These are phyloP conservation scores for Pedetes capensis DNA, from an alignment of 2,113 vertebrate species.

Conservation along the genomic window DNA sequence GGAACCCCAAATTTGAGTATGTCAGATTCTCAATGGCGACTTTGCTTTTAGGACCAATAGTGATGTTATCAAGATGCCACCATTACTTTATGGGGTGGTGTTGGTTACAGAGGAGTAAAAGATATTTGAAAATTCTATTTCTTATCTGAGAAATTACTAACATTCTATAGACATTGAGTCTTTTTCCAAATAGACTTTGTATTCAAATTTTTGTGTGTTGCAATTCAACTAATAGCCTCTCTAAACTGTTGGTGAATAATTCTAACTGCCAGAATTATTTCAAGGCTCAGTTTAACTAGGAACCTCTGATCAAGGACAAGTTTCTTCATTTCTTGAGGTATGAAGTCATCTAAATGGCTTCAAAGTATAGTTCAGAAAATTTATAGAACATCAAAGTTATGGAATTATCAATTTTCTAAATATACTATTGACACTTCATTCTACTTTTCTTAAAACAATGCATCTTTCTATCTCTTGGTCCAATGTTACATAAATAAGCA, in stretches of 20 bases:
- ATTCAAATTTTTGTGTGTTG: not conserved
- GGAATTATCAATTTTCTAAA: not conserved
- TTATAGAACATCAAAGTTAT: not conserved
- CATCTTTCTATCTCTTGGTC: not conserved
- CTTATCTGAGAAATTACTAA: not conserved
- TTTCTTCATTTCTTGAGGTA: not conserved
- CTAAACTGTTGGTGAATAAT: not conserved
- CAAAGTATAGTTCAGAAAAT: not conserved
- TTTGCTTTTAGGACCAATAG: not conserved
- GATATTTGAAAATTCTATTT: not conserved
- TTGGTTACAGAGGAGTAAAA: not conserved
- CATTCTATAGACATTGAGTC: not conserved
- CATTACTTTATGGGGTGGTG: not conserved
- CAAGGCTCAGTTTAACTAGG: not conserved
- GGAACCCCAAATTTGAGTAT: not conserved
- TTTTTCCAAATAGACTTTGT: not conserved
- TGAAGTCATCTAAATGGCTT: not conserved
- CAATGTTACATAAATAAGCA: not conserved
- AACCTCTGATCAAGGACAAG: not conserved
- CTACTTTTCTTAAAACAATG: not conserved
- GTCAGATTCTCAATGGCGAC: not conserved
- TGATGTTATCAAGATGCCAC: not conserved
- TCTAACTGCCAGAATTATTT: slow-evolving; percentile 27
- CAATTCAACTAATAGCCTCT: not conserved
- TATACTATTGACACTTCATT: not conserved